phyloP scores from a whole-genome alignment of 2,113 vertebrate species.

The Prietella phreatophila region DNA sequence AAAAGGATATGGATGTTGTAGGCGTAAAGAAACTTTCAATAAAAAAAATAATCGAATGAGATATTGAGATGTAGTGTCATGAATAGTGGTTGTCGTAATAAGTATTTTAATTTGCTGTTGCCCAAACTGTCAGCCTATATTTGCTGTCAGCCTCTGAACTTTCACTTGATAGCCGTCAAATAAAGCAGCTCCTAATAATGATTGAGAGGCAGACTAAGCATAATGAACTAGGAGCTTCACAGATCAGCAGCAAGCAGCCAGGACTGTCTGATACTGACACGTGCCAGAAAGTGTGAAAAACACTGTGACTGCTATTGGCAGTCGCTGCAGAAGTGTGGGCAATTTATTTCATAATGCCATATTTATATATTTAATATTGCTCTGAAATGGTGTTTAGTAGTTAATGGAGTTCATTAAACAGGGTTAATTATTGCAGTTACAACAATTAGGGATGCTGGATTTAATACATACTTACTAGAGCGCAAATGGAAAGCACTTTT shows the following conservation, averaged over 20 bases:
- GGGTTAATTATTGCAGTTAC: background rate
- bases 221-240: background rate
- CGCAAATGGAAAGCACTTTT: background rate
- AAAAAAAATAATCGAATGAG: background rate
- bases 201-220: background rate
- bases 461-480: background rate
- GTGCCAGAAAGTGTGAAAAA: background rate
- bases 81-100: background rate
- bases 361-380: background rate
- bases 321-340: background rate
- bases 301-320: background rate
- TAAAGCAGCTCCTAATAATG: background rate
- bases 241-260: background rate
- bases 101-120: background rate
- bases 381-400: background rate
- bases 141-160: background rate
- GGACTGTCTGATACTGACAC: background rate
- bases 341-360: background rate
- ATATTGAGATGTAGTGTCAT: background rate
- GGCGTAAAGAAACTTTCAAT: background rate
- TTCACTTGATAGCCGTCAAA: background rate
- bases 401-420: background rate
- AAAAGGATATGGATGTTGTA: background rate
- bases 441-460: background rate
- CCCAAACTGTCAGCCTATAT: background rate